Conservation (phyloP, 2,797 vertebrate species). For the Darevskia nairensis region DNA sequence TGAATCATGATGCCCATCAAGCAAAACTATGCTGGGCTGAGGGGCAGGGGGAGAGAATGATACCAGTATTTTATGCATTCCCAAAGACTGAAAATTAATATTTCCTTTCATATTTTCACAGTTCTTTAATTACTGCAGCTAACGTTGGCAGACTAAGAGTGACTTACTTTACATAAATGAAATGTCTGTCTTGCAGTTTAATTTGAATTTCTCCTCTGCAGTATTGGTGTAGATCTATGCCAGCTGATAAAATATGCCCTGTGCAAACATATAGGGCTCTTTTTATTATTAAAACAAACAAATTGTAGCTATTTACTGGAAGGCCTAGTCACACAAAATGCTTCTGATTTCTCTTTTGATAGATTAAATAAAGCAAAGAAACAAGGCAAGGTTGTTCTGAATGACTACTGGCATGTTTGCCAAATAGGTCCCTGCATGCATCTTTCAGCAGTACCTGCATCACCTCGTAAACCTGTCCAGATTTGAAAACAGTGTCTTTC, state of each 20-base stretch:
- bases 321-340: constrained; percentile 51
- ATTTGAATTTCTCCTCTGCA: constrained; percentile 59
- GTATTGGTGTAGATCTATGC: constrained; percentile 43
- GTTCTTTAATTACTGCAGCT: neutral
- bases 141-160: constrained; percentile 13
- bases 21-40: neutral
- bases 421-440: constrained; percentile 11
- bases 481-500: constrained; percentile 4
- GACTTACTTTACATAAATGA: neutral
- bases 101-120: constrained; percentile 8
- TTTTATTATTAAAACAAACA: constrained; percentile 22
- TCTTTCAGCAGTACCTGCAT: constrained; percentile 21
- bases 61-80: neutral
- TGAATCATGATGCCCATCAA: neutral
- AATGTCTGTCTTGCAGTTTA: neutral
- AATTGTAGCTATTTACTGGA: constrained; percentile 38
- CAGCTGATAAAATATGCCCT: constrained; percentile 42
- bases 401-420: constrained; percentile 34
- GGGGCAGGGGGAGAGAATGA: neutral
- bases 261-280: constrained; percentile 26
- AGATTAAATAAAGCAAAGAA: constrained; percentile 41
- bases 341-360: constrained; percentile 59
- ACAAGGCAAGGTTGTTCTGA: constrained; percentile 61
- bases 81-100: neutral
- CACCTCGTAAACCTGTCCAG: constrained; percentile 26